A percentile compares a stretch with the other conserved stretches of the same genome.
Conservation (phyloP, 2,888 invertebrate species). For the Odiellus spinosus region DNA sequence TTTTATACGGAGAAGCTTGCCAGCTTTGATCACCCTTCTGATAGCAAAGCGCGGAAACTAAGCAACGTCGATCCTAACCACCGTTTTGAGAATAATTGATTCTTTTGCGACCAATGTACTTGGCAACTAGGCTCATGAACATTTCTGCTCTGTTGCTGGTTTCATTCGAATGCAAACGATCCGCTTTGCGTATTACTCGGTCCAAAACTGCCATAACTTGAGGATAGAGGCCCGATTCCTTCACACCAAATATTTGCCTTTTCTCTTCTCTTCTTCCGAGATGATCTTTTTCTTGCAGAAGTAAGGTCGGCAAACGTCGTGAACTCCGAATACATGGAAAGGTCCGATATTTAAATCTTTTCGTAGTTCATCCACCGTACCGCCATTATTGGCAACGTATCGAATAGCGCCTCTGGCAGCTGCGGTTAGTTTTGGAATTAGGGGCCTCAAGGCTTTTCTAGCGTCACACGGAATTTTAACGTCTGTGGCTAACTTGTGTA, state of each 20-base stretch:
- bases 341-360: neutral
- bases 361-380: neutral
- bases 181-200: neutral
- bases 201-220: neutral
- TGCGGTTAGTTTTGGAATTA: neutral
- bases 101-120: neutral
- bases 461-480: neutral
- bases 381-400: neutral
- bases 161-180: neutral
- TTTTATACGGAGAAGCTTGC: neutral
- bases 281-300: neutral
- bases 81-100: neutral
- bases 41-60: neutral
- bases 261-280: no score
- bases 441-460: neutral
- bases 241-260: neutral
- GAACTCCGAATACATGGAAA: neutral
- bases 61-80: neutral
- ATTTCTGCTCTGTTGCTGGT: neutral
- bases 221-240: neutral
- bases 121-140: neutral
- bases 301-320: neutral
- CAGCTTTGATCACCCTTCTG: neutral
- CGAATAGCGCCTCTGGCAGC: neutral
- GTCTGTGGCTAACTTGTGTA: neutral